Evolutionary conservation across 2,888 invertebrate genomes (phyloP).

Genomic region (Lasioglossum pauxillum): DNA sequence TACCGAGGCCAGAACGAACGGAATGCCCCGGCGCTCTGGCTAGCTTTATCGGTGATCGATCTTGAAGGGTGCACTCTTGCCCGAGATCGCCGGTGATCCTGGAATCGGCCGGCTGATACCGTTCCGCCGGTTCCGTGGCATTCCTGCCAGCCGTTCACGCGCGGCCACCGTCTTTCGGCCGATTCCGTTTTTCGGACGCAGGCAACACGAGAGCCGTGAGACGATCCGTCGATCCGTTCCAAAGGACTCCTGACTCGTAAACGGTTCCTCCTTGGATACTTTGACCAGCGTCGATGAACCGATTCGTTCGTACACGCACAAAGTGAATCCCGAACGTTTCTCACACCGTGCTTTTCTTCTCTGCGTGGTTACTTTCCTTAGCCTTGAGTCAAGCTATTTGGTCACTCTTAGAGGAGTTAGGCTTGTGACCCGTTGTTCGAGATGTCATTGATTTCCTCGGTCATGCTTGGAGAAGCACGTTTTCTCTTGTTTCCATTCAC

Average conservation of each 20-base stretch:
- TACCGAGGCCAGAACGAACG: constrained; percentile 59
- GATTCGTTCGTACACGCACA: neutral
- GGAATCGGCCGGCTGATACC: constrained; percentile 51
- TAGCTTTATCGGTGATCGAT: constrained; percentile 58
- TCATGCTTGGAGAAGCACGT: no score
- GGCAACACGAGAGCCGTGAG: constrained; percentile 51
- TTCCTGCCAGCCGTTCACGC: constrained; percentile 31
- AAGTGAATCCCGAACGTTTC: neutral
- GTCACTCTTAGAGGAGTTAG: neutral
- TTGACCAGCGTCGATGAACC: neutral
- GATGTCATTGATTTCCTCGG: no score
- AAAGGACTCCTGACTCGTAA: neutral
- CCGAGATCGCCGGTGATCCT: constrained; percentile 42
- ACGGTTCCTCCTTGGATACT: neutral
- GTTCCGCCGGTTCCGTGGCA: constrained; percentile 26
- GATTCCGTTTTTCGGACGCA: constrained; percentile 17
- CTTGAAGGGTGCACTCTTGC: constrained; percentile 49
- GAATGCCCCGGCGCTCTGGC: constrained; percentile 40
- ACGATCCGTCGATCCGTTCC: constrained; percentile 4
- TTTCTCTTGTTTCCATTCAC: neutral
- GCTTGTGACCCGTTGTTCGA: neutral
- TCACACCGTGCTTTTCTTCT: neutral
- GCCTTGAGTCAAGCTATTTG: neutral
- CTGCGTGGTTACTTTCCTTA: neutral
- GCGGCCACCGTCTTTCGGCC: neutral